Evolutionary conservation across 2,797 vertebrate species (phyloP).

Genomic region (Rhabdomys pumilio): DNA sequence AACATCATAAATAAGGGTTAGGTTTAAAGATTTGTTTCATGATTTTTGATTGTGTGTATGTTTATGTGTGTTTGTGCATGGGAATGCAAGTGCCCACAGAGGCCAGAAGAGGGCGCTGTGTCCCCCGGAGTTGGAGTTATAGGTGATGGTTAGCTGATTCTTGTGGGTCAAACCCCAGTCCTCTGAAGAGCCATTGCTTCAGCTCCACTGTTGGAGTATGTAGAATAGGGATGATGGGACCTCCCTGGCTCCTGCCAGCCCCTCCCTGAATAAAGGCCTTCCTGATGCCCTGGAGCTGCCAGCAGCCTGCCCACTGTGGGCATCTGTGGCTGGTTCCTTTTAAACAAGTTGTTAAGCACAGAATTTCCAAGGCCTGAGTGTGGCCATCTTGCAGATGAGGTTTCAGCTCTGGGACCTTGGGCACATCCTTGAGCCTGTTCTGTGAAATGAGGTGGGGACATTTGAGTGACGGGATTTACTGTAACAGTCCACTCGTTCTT

Average conservation of each 20-base stretch:
- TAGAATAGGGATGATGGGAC: not conserved
- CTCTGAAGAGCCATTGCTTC: not conserved
- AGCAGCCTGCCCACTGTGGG: not conserved
- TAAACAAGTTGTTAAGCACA: not conserved
- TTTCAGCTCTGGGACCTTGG: not conserved
- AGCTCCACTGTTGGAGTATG: not conserved
- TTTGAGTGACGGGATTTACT: not conserved
- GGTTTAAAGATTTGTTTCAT: not conserved
- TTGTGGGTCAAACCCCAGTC: not conserved
- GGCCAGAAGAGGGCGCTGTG: not conserved
- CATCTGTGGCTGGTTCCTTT: not conserved
- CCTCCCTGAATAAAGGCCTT: not conserved
- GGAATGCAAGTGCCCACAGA: not conserved
- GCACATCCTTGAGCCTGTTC: not conserved
- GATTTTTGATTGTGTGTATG: not conserved
- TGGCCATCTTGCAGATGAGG: not conserved
- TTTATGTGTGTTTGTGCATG: not conserved
- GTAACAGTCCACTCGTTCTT: fast-evolving
- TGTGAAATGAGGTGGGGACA: not conserved
- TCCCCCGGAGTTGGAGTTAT: not conserved
- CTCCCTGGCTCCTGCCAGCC: not conserved
- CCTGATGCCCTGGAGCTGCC: not conserved
- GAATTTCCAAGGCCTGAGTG: not conserved
- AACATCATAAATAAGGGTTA: not conserved
- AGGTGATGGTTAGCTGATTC: not conserved